These are phyloP conservation scores for Poecilobothrus nobilitatus DNA, from an alignment of 2,888 invertebrate species.

Conservation along the genomic window DNA sequence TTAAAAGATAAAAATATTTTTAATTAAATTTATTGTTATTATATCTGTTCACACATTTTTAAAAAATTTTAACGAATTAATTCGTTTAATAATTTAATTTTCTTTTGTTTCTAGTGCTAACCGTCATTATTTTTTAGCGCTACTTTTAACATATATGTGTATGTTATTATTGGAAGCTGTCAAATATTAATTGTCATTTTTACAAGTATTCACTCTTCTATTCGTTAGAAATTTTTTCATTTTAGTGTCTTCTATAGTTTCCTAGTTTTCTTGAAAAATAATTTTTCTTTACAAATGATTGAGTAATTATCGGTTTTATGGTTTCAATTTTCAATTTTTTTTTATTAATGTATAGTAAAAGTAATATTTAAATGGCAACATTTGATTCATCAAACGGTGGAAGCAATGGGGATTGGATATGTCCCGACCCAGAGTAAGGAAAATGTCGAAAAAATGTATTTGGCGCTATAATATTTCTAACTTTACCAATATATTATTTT, in stretches of 20 bases:
- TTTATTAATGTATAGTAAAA: neutral
- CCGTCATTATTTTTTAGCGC: no score
- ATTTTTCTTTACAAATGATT: neutral
- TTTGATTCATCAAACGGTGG: neutral
- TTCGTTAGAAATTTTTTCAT: neutral
- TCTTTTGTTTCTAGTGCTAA: no score
- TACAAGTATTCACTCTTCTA: neutral
- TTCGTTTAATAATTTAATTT: no score
- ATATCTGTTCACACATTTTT: no score
- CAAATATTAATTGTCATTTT: neutral
- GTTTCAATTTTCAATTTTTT: neutral
- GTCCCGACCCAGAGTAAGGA: conserved; percentile 7
- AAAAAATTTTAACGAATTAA: no score
- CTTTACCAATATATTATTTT: conserved; percentile 3
- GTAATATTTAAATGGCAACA: neutral
- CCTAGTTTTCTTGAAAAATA: neutral
- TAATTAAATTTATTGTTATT: no score
- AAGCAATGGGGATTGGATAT: conserved; percentile 7
- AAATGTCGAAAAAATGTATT: neutral
- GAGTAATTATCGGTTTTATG: neutral
- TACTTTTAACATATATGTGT: no score
- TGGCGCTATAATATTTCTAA: neutral
- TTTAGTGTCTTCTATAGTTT: neutral
- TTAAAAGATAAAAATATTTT: no score
- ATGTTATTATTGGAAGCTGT: no score